Base-by-base conservation (phyloP, 2,888 invertebrate species). In the Steinernema carpocapsae region DNA sequence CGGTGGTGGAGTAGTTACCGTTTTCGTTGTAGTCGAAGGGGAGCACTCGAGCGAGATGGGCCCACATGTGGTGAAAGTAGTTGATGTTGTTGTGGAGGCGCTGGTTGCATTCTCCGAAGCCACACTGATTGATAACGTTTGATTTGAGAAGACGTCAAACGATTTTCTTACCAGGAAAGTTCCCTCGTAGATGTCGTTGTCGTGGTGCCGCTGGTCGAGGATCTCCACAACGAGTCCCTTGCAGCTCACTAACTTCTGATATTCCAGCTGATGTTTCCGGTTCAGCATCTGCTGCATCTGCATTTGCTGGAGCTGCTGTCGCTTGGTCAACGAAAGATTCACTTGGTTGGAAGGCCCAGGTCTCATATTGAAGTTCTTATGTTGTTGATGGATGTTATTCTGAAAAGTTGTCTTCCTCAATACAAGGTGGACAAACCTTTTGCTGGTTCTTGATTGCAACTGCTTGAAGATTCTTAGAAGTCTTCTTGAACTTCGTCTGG, bases 51-150 rank as follows among this genome's bases (percentile, higher is more conserved):
- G 29, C 71, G 17, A 76, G 26, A 76, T 76, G 76, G 2, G 77
- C 72, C 77, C 77, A 78, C 71, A 77, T 70, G 71, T 77, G 77
- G 51, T 70, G 56, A 32, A 77, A 76, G 46, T 79, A 79, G 74
- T 76, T 74, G 59, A 77, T 64, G 42, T 77, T 77, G 26, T 74
- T 76, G 6, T 75, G 56, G 0, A 77, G 32, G 4, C 78, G 72
- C 46, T 78, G 76, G 46, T 24, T n/a, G 52, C 77, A 77, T 14
- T 74, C 77, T 0, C 52, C 37, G 26, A 56, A 74, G 12, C 79
- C 76, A 45, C 77, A 77, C 77, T 77, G 75, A 76, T 79, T 17
- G 19, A 48, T 6, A 17, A 17, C n/a, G n/a, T n/a, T n/a, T n/a
- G n/a, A n/a, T n/a, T n/a, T n/a, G n/a, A n/a, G n/a, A n/a, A n/a